Percentiles rank a stretch among this genome's conserved stretches.
Conservation (phyloP, 2,113 vertebrate genomes). For the Lichenostomus cassidix region DNA sequence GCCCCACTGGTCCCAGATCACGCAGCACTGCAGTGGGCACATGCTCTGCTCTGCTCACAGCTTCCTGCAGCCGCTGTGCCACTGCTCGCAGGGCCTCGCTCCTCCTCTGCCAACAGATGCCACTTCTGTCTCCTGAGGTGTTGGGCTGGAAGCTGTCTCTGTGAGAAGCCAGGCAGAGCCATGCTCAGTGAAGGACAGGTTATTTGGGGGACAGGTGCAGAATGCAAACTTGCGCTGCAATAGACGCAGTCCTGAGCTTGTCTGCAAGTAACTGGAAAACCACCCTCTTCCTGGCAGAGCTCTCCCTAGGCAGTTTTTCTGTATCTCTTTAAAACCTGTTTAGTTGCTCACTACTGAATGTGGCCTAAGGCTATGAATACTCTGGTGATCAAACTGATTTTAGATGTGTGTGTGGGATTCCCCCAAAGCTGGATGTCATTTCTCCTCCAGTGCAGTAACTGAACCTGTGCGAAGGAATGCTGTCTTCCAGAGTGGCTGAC, state of each 20-base stretch:
- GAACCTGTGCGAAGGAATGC: accelerated
- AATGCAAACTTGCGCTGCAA: not conserved
- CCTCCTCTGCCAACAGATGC: not conserved
- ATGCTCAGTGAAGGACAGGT: not conserved
- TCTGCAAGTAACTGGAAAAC: not conserved
- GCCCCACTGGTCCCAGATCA: accelerated
- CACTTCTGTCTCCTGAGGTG: slow-evolving; percentile 6
- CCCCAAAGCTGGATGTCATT: slow-evolving; percentile 13
- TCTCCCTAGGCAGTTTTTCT: slow-evolving; percentile 11
- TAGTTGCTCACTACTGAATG: slow-evolving; percentile 9
- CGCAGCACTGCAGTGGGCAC: not conserved
- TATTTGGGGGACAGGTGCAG: not conserved
- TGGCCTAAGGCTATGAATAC: slow-evolving; percentile 30
- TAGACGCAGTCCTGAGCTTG: not conserved
- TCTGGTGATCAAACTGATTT: slow-evolving; percentile 37
- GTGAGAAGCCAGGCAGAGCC: not conserved
- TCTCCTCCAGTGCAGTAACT: not conserved
- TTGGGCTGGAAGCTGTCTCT: not conserved
- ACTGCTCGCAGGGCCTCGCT: not conserved
- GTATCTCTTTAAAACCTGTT: slow-evolving; percentile 46
- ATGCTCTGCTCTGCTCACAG: not conserved
- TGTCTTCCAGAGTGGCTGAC: not conserved
- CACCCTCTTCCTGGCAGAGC: slow-evolving; percentile 10
- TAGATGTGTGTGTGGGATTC: slow-evolving; percentile 30
- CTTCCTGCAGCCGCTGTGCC: not conserved